Evolutionary conservation across 2,113 vertebrate species (phyloP), one percentile per base, ranked within the genome.

Genomic region (Rafetus swinhoei): DNA sequence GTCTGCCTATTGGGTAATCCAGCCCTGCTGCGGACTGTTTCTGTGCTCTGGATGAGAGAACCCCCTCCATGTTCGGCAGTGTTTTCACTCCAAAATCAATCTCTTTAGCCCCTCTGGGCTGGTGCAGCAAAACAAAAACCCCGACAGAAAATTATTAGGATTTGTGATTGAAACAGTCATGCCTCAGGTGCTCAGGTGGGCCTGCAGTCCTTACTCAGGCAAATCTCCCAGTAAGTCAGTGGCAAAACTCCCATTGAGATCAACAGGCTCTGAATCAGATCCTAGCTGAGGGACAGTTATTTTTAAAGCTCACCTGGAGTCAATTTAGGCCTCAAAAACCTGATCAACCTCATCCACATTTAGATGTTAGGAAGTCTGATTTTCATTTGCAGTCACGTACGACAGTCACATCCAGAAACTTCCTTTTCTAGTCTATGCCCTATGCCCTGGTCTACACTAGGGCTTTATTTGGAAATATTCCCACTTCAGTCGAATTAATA

Each of bases 161-260:
- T 22, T 45, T 77, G 21, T 25, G 11, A 45, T 50, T 50, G 74
- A 77, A 50, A 25, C 74, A 77, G 24, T 77, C 39, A 77, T 22
- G 50, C 22, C 24, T 7, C 21, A 25, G 19, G 39, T 50, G 13
- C 24, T 39, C 39, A 25, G 19, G 5, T 50, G 12, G 65, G 12
- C 74, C 65, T 69, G 21, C 6, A 25, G 21, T 50, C 39, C 15
- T 77, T 50, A 50, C 91, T 86, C 88, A 94, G 87, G 93, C 91
- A 97, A 94, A 95, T 94, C 92, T 96, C 95, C 93, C 81, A 94
- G 84, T 97, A 96, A 96, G 81, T 87, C 88, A 88, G 91, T 82
- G 91, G 95, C 96, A 90, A 60, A 12, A 56, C 50, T 82, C 0
- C 79, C 84, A 50, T 27, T 77, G 74, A 45, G 12, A 82, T 90